Conservation (phyloP, 1,140 invertebrate species). For the Calephelis virginiensis region DNA sequence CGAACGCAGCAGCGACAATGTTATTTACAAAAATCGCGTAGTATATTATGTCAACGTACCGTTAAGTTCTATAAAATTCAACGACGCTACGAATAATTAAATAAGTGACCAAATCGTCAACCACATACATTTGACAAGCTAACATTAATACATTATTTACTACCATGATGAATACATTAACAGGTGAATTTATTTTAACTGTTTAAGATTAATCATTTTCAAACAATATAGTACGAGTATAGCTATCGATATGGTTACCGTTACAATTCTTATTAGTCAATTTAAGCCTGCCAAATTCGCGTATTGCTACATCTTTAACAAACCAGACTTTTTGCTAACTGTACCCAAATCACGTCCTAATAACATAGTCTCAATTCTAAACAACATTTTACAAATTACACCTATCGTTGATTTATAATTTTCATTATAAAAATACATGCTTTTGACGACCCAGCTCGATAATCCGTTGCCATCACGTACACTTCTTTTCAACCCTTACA, state of each 20-base stretch:
- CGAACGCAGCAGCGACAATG: conserved; percentile 55
- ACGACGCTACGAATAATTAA: conserved; percentile 65
- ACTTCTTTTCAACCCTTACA: conserved; percentile 63
- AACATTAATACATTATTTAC: conserved; percentile 71
- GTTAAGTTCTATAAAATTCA: conserved; percentile 66
- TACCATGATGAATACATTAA: conserved; percentile 76
- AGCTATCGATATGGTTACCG: conserved; percentile 71
- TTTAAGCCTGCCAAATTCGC: conserved; percentile 51
- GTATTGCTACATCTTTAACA: conserved; percentile 47
- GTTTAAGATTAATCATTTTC: conserved; percentile 63
- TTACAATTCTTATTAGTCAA: conserved; percentile 48
- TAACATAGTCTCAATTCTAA: conserved; percentile 53
- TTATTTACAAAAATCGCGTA: conserved; percentile 60
- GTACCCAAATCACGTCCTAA: conserved; percentile 40
- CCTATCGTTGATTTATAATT: conserved; percentile 61
- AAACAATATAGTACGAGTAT: conserved; percentile 69
- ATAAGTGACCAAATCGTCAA: conserved; percentile 66
- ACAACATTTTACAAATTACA: conserved; percentile 58
- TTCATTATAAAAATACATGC: conserved; percentile 73
- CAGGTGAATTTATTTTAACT: conserved; percentile 69
- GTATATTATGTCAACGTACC: conserved; percentile 49
- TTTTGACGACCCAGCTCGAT: conserved; percentile 42
- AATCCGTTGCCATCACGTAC: conserved; percentile 46
- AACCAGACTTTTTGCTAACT: conserved; percentile 42
- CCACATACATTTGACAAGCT: conserved; percentile 71